phyloP scores from a whole-genome alignment of 2,888 invertebrate species.

The Chorisops tibialis region DNA sequence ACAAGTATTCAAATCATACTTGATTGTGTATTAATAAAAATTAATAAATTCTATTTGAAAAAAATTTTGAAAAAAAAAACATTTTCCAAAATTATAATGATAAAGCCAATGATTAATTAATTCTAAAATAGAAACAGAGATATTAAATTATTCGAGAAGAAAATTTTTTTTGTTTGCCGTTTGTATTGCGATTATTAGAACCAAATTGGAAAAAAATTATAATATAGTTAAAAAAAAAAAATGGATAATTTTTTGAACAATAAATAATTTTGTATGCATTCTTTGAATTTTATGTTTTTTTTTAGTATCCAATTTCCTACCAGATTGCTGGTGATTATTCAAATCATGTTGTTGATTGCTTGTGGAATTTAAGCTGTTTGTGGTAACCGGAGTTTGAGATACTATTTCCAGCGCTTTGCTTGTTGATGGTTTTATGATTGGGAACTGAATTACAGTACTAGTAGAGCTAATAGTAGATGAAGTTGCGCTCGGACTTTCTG shows the following conservation, averaged over 20 bases:
- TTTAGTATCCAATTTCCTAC: constrained; percentile 30
- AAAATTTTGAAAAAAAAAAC: neutral
- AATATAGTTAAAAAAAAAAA: too few species aligned
- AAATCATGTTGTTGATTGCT: constrained; percentile 32
- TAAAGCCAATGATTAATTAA: too few species aligned
- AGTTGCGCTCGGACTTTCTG: constrained; percentile 34
- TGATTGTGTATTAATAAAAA: neutral
- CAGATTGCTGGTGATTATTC: constrained; percentile 30
- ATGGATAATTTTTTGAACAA: neutral
- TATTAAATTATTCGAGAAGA: neutral
- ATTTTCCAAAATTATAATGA: neutral
- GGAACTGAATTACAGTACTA: constrained; percentile 33
- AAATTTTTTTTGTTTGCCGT: too few species aligned
- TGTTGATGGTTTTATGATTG: constrained; percentile 32
- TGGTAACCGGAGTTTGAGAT: constrained; percentile 23
- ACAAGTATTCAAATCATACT: neutral
- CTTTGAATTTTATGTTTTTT: neutral
- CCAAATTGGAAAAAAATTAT: neutral
- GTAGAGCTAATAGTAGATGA: constrained; percentile 34
- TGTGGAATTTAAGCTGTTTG: constrained; percentile 23
- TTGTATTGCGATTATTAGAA: too few species aligned
- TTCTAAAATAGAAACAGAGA: too few species aligned
- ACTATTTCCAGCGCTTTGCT: constrained; percentile 31
- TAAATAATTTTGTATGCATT: neutral
- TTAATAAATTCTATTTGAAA: neutral